Percentiles rank a stretch among this genome's conserved stretches.
Conservation (phyloP, 2,888 invertebrate species). For the Tortrix viridana region DNA sequence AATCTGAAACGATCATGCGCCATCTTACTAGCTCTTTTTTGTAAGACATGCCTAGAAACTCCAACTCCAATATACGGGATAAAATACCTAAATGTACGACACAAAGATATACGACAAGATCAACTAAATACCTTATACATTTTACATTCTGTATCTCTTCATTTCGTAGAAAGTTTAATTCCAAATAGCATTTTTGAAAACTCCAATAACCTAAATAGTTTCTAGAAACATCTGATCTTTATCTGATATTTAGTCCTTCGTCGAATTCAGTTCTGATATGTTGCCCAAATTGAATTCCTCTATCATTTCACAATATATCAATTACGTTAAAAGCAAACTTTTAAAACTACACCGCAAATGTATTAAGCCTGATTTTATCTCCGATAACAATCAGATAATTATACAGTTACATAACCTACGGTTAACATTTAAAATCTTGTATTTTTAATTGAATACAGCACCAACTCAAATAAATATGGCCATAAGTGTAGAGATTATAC, state of each 20-base stretch:
- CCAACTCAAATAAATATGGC: slow-evolving; percentile 7
- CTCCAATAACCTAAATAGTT: slow-evolving; percentile 17
- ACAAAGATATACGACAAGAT: too few relatives aligned
- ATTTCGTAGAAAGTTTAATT: neutral
- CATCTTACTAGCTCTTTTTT: too few relatives aligned
- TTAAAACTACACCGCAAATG: slow-evolving; percentile 12
- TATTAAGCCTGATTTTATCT: slow-evolving; percentile 21
- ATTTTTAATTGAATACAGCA: slow-evolving; percentile 21
- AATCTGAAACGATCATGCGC: too few relatives aligned
- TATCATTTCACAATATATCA: slow-evolving; percentile 3
- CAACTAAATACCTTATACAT: too few relatives aligned
- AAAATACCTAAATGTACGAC: too few relatives aligned
- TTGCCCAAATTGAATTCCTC: neutral
- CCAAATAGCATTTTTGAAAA: neutral
- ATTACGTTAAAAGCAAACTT: slow-evolving; percentile 1
- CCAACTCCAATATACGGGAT: too few relatives aligned
- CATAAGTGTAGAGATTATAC: slow-evolving; percentile 23
- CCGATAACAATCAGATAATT: slow-evolving; percentile 32
- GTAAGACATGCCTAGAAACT: too few relatives aligned
- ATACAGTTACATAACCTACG: slow-evolving; percentile 17
- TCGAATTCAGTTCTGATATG: neutral
- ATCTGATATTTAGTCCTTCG: neutral
- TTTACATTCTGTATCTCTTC: too few relatives aligned
- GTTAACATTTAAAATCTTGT: neutral
- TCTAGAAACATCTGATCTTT: neutral